Base-by-base conservation (phyloP, 2,113 vertebrate genomes). In the Numenius arquata region DNA sequence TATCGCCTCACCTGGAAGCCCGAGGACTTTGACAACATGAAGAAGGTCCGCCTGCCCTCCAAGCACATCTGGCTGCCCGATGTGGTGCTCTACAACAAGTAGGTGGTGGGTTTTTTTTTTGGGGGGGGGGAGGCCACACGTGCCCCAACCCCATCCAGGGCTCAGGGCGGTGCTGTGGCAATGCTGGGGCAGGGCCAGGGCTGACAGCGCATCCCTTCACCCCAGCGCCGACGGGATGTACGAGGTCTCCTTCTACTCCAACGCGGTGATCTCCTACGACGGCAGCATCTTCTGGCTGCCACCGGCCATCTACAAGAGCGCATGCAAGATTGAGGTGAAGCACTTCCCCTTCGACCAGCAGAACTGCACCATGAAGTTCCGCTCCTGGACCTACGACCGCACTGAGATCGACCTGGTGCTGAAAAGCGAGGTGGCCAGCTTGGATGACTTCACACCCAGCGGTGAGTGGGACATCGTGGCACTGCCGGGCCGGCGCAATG, bases 21-120 rank as follows among this genome's bases (percentile, higher is more conserved):
- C 0, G 99, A 99, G 94, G 99, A 99, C 94, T 99, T 99, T 32
- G 99, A 99, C 76, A 99, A 99, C 81, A 99, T 99, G 99, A 95
- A 99, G 98, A 99, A 99, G 98, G 99, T 99, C 82, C 98, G 99
- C 18, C 98, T 99, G 92, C 99, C 99, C 79, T 99, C 99, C 87
- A 99, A 99, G 93, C 99, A 99, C 97, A 99, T 99, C 97, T 99
- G 99, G 99, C 98, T 99, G 61, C 99, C 99, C 7, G 99, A 99
- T 36, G 99, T 99, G 63, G 99, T 99, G 75, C 99, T 99, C 36
- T 99, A 99, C 98, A 99, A 99, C 98, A 99, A 99, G 99, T 99
- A 98, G 98, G 99, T 95, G 53, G 3, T 21, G 48, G 26, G 43
- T 14, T 52, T 17, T 65, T 23, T 59, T 58, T 2, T 1, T 40